Evolutionary conservation across 2,113 vertebrate species (phyloP).

Genomic region (Leiothrix lutea): DNA sequence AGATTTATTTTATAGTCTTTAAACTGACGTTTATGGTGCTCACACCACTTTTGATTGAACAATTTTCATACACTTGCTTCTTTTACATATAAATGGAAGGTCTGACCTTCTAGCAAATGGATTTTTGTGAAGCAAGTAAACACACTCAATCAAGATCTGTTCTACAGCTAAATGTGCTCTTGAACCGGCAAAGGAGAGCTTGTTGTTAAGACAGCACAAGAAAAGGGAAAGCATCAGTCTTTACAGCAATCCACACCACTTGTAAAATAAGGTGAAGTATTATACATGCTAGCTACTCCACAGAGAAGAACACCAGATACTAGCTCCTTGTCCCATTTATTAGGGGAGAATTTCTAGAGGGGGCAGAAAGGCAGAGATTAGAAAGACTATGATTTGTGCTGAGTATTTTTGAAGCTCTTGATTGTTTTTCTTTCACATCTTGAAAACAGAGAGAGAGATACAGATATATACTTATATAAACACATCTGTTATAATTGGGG

Average conservation of each 20-base stretch:
- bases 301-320: background rate
- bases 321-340: background rate
- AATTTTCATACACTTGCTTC: slow-evolving; percentile 47
- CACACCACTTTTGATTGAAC: slow-evolving; percentile 22
- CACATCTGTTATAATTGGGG: background rate
- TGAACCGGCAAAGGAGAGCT: slow-evolving; percentile 7
- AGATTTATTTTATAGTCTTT: slow-evolving; percentile 47
- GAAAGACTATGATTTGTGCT: background rate
- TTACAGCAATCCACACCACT: background rate
- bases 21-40: slow-evolving; percentile 52
- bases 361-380: background rate
- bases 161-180: slow-evolving; percentile 24
- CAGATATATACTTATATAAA: background rate
- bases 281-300: background rate
- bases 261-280: background rate
- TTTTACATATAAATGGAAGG: slow-evolving; percentile 65
- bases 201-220: background rate
- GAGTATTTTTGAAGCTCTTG: background rate
- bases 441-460: background rate
- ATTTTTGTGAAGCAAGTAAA: slow-evolving; percentile 57
- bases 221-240: background rate
- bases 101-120: slow-evolving; percentile 52
- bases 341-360: background rate
- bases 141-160: slow-evolving; percentile 29
- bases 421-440: background rate